Evolutionary conservation across 2,113 vertebrate species (phyloP).

Genomic region (Elaphurus davidianus): DNA sequence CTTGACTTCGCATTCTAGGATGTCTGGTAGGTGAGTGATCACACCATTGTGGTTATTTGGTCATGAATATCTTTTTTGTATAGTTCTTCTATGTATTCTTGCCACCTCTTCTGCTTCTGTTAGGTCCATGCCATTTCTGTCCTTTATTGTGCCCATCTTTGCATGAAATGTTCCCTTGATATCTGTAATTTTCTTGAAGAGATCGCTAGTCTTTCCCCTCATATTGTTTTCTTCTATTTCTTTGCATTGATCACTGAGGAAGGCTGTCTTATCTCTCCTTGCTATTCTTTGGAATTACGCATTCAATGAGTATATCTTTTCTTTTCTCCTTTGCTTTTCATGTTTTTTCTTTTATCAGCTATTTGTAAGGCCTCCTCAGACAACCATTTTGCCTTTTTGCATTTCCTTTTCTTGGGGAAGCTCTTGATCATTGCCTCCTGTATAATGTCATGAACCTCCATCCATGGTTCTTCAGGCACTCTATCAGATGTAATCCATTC

Average conservation of each 20-base stretch:
- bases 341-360: not conserved
- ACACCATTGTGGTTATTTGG: not conserved
- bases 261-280: not conserved
- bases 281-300: not conserved
- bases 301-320: not conserved
- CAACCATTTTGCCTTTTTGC: not conserved
- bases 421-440: not conserved
- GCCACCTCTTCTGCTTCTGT: not conserved
- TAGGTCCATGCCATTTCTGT: not conserved
- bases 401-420: not conserved
- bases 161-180: not conserved
- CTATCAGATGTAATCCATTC: not conserved
- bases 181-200: not conserved
- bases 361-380: not conserved
- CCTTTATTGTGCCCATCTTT: not conserved
- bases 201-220: not conserved
- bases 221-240: not conserved
- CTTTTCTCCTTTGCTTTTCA: not conserved
- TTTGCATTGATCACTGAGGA: not conserved
- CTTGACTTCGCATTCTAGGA: not conserved
- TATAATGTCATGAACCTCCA: not conserved
- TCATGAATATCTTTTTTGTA: not conserved
- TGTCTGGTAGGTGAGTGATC: not conserved
- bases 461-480: not conserved
- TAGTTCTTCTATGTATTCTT: not conserved